phyloP scores from a whole-genome alignment of 1,140 invertebrate species.

The Babylonia areolata region DNA sequence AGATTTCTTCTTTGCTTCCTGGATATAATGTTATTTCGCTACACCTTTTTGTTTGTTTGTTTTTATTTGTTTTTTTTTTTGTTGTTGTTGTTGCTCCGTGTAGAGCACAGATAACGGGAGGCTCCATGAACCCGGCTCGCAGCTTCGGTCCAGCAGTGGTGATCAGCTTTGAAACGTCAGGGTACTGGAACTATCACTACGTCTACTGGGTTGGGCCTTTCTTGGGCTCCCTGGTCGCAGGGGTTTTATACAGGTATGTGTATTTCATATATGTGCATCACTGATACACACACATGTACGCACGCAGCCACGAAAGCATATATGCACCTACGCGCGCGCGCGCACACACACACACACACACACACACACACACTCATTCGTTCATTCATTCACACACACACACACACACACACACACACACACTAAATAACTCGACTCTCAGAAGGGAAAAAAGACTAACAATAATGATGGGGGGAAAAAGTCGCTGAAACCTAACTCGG shows the following conservation, averaged over 20 bases:
- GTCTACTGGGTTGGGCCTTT: conserved; percentile 74
- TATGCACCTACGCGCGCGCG: not conserved
- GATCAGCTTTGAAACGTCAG: conserved; percentile 44
- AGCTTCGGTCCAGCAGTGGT: conserved; percentile 74
- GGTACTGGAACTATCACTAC: conserved; percentile 71
- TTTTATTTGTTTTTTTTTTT: too few relatives aligned
- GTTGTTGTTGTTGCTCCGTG: too few relatives aligned
- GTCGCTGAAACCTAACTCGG: not conserved
- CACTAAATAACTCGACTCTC: too few relatives aligned
- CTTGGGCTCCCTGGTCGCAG: conserved; percentile 65
- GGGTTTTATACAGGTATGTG: conserved; percentile 63
- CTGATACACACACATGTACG: too few relatives aligned
- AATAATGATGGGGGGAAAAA: not conserved
- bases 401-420: not conserved
- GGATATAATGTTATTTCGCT: too few relatives aligned
- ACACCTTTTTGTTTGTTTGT: too few relatives aligned
- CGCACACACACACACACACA: not conserved
- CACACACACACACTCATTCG: too few relatives aligned
- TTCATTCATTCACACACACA: too few relatives aligned
- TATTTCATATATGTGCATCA: not conserved
- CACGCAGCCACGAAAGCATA: too few relatives aligned
- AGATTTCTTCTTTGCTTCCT: too few relatives aligned
- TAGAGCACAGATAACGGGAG: conserved; percentile 67
- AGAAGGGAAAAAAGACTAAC: not conserved
- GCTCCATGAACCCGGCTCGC: conserved; percentile 76